These are phyloP conservation scores for Temnothorax ravouxi DNA, from an alignment of 2,888 invertebrate species.

Conservation along the genomic window DNA sequence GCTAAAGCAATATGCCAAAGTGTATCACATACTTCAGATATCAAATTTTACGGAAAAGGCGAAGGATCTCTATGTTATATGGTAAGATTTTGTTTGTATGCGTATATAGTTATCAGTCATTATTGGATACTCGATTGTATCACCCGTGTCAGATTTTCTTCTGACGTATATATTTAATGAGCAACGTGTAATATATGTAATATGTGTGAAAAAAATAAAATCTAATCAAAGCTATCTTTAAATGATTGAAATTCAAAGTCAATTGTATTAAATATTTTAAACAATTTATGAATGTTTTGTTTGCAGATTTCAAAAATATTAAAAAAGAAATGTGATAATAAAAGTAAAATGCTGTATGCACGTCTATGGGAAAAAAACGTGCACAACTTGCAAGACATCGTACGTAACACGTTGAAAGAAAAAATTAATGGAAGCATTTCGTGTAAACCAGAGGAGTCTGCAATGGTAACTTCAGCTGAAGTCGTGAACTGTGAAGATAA, in stretches of 20 bases:
- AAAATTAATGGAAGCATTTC: no score
- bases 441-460: no score
- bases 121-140: constrained; percentile 4
- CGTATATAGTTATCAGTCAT: not conserved
- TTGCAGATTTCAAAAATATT: not conserved
- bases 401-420: no score
- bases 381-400: no score
- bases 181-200: not conserved
- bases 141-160: not conserved
- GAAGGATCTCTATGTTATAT: constrained; percentile 3
- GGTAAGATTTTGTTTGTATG: constrained; percentile 7
- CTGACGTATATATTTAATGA: not conserved
- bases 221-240: not conserved
- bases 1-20: constrained; percentile 9
- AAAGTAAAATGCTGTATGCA: not conserved
- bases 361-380: no score
- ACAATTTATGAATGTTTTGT: not conserved
- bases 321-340: constrained; percentile 12
- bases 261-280: not conserved
- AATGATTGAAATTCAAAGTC: not conserved
- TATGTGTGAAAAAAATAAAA: constrained; percentile 2
- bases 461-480: no score
- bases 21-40: not conserved
- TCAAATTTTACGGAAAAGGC: constrained; percentile 1
- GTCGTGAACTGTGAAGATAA: no score